A percentile compares a stretch with the other conserved stretches of the same genome.
Evolutionary conservation across 2,797 vertebrate species (phyloP).

Genomic region (Pseudochirops cupreus): DNA sequence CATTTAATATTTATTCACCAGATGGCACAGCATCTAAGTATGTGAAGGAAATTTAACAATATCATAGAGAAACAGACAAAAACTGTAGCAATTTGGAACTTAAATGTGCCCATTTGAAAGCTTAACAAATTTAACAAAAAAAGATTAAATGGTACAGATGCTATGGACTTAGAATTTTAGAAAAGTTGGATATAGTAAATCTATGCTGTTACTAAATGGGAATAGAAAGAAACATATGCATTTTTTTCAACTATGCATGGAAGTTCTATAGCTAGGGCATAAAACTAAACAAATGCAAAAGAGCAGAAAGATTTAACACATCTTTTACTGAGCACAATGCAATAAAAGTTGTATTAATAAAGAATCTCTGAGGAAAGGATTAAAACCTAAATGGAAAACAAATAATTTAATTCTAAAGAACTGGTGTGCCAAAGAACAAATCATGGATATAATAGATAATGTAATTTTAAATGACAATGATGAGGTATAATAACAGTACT

Average conservation of each 20-base stretch:
- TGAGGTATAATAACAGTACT: background rate
- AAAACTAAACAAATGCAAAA: background rate
- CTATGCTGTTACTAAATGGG: background rate
- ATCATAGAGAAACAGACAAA: background rate
- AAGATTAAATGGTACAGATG: background rate
- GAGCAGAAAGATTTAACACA: background rate
- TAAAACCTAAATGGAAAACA: background rate
- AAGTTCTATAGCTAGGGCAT: background rate
- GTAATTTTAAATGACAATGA: slow-evolving; percentile 1
- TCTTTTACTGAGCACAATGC: background rate
- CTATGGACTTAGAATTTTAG: background rate
- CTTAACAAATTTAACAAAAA: background rate
- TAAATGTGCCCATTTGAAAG: background rate
- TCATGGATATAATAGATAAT: background rate
- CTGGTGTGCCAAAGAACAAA: background rate
- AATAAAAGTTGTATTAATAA: background rate
- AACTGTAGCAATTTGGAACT: background rate
- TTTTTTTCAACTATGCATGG: background rate
- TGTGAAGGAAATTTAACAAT: background rate
- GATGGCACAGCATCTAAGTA: background rate
- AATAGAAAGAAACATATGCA: background rate
- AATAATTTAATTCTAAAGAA: slow-evolving; percentile 1
- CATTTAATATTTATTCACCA: background rate
- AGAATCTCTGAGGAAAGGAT: background rate
- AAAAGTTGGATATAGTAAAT: background rate